phyloP scores from a whole-genome alignment of 2,888 invertebrate species.

The Alviniconcha strummeri region DNA sequence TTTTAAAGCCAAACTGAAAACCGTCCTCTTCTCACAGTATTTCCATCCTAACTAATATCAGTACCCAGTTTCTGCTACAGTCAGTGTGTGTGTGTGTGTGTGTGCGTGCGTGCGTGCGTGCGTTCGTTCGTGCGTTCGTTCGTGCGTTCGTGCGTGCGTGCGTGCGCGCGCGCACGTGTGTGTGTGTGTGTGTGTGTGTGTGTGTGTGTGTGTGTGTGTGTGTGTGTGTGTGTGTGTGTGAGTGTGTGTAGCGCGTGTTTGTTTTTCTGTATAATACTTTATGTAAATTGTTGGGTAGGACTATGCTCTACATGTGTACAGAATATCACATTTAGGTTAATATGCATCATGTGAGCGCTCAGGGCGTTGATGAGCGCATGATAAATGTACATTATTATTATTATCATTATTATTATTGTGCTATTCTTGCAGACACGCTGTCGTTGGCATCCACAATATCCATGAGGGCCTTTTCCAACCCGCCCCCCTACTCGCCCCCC shows the following conservation, averaged over 20 bases:
- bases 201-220: background rate
- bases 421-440: conserved; percentile 11
- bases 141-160: background rate
- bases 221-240: background rate
- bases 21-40: too few species aligned
- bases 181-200: background rate
- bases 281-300: too few species aligned
- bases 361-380: too few species aligned
- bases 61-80: background rate
- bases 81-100: conserved; percentile 1
- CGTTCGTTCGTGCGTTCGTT: background rate
- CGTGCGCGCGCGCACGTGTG: background rate
- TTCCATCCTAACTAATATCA: too few species aligned
- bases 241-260: too few species aligned
- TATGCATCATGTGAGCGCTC: too few species aligned
- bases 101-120: background rate
- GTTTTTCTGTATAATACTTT: too few species aligned
- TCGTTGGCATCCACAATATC: conserved; percentile 27
- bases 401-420: too few species aligned
- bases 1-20: too few species aligned
- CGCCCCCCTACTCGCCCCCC: conserved; percentile 33
- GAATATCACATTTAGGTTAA: too few species aligned
- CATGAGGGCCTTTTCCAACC: conserved; percentile 28
- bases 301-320: too few species aligned
- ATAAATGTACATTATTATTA: too few species aligned